Base-by-base conservation (phyloP, 2,888 invertebrate species). In the Brassicogethes aeneus region DNA sequence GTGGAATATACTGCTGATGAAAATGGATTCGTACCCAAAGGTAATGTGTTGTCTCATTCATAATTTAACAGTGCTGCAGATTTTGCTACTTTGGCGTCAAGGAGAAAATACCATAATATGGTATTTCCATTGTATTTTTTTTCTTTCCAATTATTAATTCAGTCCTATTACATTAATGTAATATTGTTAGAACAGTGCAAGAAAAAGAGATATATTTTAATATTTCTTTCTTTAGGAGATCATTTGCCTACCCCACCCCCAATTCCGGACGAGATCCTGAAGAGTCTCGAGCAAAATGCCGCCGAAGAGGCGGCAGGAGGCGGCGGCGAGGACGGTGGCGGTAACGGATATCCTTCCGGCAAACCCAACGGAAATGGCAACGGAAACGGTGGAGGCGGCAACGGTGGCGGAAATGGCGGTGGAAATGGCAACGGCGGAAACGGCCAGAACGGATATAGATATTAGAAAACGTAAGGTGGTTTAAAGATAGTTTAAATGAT, bases 1-100 rank as follows among this genome's bases (percentile, higher is more conserved):
- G 62, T 80, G 12, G 71, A 73, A n/a, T 80, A 80, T 55, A 71
- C 74, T 1, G 80, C 79, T 32, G 80, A 80, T 56, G 80, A 80
- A 56, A 79, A 77, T 46, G 81, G 81, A 38, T 81, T 80, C 64
- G 75, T 74, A 43, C 75, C 80, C 1, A 68, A 71, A 44, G 74
- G 15, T 36, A 32, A 32, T n/a, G n/a, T n/a, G n/a, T n/a, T n/a
- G n/a, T n/a, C n/a, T n/a, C n/a, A n/a, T n/a, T n/a, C n/a, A n/a
- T n/a, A n/a, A n/a, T n/a, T n/a, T n/a, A n/a, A n/a, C n/a, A n/a
- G n/a, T n/a, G n/a, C n/a, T n/a, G n/a, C n/a, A n/a, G n/a, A n/a
- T n/a, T n/a, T n/a, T n/a, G n/a, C n/a, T n/a, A n/a, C n/a, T n/a
- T n/a, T n/a, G n/a, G n/a, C n/a, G n/a, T n/a, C n/a, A n/a, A n/a